These are phyloP conservation scores for Brachionichthys hirsutus DNA, from an alignment of 2,113 vertebrate species.

Conservation along the genomic window DNA sequence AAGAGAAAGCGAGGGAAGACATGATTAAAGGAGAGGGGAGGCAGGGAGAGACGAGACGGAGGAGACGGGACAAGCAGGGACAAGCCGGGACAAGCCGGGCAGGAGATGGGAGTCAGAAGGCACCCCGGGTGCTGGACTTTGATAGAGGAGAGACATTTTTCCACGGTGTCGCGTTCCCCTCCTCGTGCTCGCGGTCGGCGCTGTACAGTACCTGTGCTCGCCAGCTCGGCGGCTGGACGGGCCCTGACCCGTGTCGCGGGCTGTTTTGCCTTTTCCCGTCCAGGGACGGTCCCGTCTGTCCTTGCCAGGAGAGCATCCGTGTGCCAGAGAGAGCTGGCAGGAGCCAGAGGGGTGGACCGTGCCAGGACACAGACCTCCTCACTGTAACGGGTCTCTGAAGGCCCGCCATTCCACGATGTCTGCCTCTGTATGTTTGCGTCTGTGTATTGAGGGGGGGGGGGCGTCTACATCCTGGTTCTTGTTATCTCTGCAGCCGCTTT, in stretches of 20 bases:
- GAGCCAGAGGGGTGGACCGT: slow-evolving; percentile 33
- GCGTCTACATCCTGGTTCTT: slow-evolving; percentile 9
- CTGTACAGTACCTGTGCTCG: slow-evolving; percentile 32
- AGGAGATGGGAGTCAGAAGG: slow-evolving; percentile 18
- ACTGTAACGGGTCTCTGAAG: slow-evolving; percentile 61
- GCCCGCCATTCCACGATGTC: slow-evolving; percentile 55
- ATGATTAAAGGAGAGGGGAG: slow-evolving; percentile 48
- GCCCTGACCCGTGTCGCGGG: slow-evolving; percentile 46
- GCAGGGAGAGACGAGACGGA: slow-evolving; percentile 43
- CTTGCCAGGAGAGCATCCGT: slow-evolving; percentile 49
- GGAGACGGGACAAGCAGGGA: slow-evolving; percentile 16
- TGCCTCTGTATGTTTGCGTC: slow-evolving; percentile 47
- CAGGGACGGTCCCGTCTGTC: slow-evolving; percentile 54
- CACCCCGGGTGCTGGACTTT: slow-evolving; percentile 51
- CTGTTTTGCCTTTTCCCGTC: slow-evolving; percentile 48
- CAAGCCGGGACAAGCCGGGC: slow-evolving; percentile 16
- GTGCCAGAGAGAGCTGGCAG: slow-evolving; percentile 60
- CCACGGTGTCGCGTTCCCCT: too few species aligned
- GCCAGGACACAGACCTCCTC: slow-evolving; percentile 40
- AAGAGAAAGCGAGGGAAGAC: slow-evolving; percentile 32
- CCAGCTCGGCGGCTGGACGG: slow-evolving; percentile 32
- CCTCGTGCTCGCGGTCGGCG: not conserved
- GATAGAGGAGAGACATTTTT: slow-evolving; percentile 40
- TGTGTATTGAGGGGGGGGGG: not conserved
- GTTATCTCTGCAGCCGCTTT: slow-evolving; percentile 32